Evolutionary conservation across 2,888 invertebrate species (phyloP).

Genomic region (Linnaemya vulpina): DNA sequence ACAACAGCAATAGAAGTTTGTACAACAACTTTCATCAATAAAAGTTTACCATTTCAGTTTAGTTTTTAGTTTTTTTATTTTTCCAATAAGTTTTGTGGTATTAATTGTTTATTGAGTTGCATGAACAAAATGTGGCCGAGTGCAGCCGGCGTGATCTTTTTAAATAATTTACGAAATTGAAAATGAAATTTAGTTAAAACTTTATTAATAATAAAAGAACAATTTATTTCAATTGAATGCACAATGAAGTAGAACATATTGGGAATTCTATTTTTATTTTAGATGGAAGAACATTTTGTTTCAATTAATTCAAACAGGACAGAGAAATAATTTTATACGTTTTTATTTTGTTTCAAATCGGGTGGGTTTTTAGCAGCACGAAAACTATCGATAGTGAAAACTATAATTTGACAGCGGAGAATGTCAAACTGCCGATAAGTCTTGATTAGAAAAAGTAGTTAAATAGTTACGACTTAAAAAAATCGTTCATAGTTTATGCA

Average conservation of each 20-base stretch:
- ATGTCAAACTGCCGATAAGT: too few relatives aligned
- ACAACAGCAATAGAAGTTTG: too few relatives aligned
- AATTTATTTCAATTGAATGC: conserved; percentile 35
- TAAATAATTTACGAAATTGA: background rate
- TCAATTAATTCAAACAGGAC: background rate
- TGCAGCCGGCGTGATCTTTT: conserved; percentile 4
- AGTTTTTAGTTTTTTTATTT: background rate
- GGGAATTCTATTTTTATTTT: background rate
- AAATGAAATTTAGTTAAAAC: conserved; percentile 21
- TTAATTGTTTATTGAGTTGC: conserved; percentile 35
- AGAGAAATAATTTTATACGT: background rate
- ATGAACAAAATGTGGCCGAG: conserved; percentile 14
- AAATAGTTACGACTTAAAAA: too few relatives aligned
- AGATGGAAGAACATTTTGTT: background rate
- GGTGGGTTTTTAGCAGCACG: too few relatives aligned
- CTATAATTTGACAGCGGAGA: too few relatives aligned
- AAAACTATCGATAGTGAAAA: too few relatives aligned
- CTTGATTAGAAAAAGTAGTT: too few relatives aligned
- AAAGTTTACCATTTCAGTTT: conserved; percentile 28
- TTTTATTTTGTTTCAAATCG: too few relatives aligned
- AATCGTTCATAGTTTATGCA: too few relatives aligned
- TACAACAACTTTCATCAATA: conserved; percentile 25
- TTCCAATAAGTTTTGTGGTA: conserved; percentile 31
- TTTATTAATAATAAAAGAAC: conserved; percentile 9
- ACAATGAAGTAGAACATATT: conserved; percentile 25